Base-by-base conservation (phyloP, 2,888 invertebrate species). In the Brachyptera risi region DNA sequence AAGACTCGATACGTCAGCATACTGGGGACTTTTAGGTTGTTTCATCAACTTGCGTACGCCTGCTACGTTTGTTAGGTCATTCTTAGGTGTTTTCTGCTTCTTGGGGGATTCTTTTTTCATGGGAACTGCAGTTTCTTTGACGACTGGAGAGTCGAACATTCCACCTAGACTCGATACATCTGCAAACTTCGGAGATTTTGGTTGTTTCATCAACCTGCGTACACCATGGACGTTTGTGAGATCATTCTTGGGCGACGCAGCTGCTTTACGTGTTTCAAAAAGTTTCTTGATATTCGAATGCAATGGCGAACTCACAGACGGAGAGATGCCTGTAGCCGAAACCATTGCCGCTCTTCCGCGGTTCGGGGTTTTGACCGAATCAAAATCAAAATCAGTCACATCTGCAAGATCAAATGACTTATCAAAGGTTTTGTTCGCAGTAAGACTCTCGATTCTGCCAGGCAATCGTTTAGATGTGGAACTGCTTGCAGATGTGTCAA, bases 151-250 rank as follows among this genome's bases (percentile, higher is more conserved):
- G 3, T 21, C 21, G 37, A 54, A 54, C 11, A 54, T 35, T 1
- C 13, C 7, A 2, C 54, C 54, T 2, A 54, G 11, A 9, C 35
- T 21, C 2, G 54, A 54, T 3, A 54, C 35, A 15, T 54, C 54
- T 15, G 37, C 54, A 54, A 19, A 63, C 23, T 56, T 62, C n/a
- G 37, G 64, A 1, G 11, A 47, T 54, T 69, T 71, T 56, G 65
- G 64, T 2, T 65, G 62, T 27, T 64, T 68, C 62, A 77, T 76
- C 51, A 79, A 62, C 7, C 69, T 68, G 61, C 72, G 74, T 0
- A 79, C 75, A 0, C 78, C 79, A 44, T 73, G 65, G 0, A 79
- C 72, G 64, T 78, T 74, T 7, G 71, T 70, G 42, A 78, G 65
- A 54, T 76, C 75, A 64, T 78, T 76, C 54, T 69, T 71, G 0